Conservation (phyloP, 2,113 vertebrate genomes). For the Xiphophorus couchianus region DNA sequence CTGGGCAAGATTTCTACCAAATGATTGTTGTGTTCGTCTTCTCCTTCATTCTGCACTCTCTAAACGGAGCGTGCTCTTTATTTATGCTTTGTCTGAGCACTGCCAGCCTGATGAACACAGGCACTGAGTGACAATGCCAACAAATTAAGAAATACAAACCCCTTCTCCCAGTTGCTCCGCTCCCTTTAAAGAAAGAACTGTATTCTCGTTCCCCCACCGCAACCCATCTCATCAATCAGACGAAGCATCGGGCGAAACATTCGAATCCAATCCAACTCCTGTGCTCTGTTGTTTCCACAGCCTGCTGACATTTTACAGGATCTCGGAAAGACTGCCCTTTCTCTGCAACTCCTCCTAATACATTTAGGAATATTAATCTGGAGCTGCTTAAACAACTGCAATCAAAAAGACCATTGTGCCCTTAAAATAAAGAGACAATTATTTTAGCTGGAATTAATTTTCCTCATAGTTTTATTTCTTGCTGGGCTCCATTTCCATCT, state of each 20-base stretch:
- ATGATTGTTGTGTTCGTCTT: conserved; percentile 46
- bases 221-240: conserved; percentile 55
- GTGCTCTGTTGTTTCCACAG: conserved; percentile 15
- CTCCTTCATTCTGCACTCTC: conserved; percentile 19
- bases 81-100: conserved; percentile 48
- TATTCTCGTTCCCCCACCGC: conserved; percentile 38
- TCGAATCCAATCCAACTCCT: conserved; percentile 37
- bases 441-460: conserved; percentile 8
- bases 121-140: conserved; percentile 60
- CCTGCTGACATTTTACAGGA: conserved; percentile 18
- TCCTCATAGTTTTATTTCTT: conserved; percentile 2
- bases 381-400: conserved; percentile 31
- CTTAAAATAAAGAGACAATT: neutral
- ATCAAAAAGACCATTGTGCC: conserved; percentile 25
- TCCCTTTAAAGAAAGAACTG: conserved; percentile 45
- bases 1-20: conserved; percentile 7
- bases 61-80: conserved; percentile 48
- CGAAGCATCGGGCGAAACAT: conserved; percentile 16
- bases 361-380: conserved; percentile 9
- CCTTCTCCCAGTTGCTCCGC: conserved; percentile 45
- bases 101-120: conserved; percentile 37
- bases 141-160: conserved; percentile 68
- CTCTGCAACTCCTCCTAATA: conserved; percentile 6
- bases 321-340: conserved; percentile 18
- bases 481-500: conserved; percentile 9